Conservation (phyloP, 92 coral and sea anemone species). For the Porites evermanni region DNA sequence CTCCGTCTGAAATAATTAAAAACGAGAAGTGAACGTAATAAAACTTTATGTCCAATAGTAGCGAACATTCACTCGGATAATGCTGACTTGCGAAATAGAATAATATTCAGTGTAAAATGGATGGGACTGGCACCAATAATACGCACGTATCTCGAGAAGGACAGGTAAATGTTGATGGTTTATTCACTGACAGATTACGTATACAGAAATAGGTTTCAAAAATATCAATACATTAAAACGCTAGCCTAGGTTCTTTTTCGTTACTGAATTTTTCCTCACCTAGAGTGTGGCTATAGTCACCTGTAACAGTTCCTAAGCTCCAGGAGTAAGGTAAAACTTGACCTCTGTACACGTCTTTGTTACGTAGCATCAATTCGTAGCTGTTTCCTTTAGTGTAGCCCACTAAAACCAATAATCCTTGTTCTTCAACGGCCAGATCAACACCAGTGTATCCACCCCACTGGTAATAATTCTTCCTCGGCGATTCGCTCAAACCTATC, state of each 20-base stretch:
- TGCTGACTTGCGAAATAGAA: too few relatives aligned
- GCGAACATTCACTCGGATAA: not conserved
- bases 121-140: too few relatives aligned
- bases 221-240: too few relatives aligned
- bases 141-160: too few relatives aligned
- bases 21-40: not conserved
- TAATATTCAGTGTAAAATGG: too few relatives aligned
- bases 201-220: too few relatives aligned
- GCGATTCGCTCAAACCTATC: not conserved
- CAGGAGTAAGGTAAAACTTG: not conserved
- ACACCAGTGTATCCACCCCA: conserved; percentile 44
- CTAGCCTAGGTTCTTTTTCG: too few relatives aligned
- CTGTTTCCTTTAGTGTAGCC: not conserved
- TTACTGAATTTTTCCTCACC: too few relatives aligned
- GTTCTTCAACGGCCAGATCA: conserved; percentile 52
- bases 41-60: not conserved
- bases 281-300: not conserved
- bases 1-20: not conserved
- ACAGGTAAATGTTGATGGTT: too few relatives aligned
- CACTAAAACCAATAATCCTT: conserved; percentile 39
- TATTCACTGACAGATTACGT: too few relatives aligned
- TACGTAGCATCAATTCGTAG: not conserved
- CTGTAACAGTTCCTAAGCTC: not conserved
- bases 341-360: conserved; percentile 26
- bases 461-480: not conserved